Evolutionary conservation across 2,113 vertebrate species (phyloP).

Genomic region (Empidonax alnorum): DNA sequence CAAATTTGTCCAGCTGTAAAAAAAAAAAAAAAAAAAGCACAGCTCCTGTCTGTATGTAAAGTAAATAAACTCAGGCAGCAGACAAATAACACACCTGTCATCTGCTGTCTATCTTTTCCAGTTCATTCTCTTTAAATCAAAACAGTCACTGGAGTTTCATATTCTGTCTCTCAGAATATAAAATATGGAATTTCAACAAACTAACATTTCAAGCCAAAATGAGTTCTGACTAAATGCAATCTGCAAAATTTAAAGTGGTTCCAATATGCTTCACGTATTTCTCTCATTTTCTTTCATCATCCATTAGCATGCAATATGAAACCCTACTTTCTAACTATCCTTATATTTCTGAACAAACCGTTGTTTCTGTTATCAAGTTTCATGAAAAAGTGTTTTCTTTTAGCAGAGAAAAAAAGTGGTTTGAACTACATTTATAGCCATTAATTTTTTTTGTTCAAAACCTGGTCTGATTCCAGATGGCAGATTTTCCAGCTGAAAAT

Average conservation of each 20-base stretch:
- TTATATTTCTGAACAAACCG: neutral
- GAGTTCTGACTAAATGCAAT: neutral
- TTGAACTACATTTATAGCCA: neutral
- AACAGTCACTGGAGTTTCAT: neutral
- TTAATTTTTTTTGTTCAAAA: neutral
- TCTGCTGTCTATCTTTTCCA: slow-evolving; percentile 35
- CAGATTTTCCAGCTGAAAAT: slow-evolving; percentile 50
- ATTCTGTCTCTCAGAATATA: neutral
- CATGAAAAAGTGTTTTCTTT: neutral
- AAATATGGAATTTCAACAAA: neutral
- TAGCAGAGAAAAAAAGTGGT: neutral
- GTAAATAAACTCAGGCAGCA: neutral
- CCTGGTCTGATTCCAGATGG: slow-evolving; percentile 9
- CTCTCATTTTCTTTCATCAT: neutral
- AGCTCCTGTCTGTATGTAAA: neutral
- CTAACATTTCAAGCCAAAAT: neutral
- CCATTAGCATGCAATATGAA: neutral
- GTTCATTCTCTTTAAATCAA: slow-evolving; percentile 3
- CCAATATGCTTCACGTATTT: neutral
- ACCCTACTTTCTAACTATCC: neutral
- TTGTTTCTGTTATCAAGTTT: neutral
- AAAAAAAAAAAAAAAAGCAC: neutral
- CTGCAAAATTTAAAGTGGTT: slow-evolving; percentile 4
- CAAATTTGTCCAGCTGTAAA: neutral
- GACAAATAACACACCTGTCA: neutral